phyloP scores from a whole-genome alignment of 2,113 vertebrate genomes.

The Mormoops blainvillei region DNA sequence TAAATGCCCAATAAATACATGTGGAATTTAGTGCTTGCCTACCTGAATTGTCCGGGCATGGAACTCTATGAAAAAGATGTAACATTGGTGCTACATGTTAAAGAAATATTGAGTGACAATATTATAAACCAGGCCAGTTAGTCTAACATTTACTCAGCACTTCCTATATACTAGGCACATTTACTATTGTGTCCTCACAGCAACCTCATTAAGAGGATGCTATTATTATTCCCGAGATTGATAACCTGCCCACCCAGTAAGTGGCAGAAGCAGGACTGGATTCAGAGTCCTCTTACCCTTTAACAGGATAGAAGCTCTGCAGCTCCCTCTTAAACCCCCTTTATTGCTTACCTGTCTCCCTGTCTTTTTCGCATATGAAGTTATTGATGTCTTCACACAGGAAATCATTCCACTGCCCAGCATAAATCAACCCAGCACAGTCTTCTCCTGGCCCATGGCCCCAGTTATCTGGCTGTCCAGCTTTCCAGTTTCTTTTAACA shows the following conservation, averaged over 20 bases:
- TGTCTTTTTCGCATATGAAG: slow-evolving; percentile 92
- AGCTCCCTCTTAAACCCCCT: background rate
- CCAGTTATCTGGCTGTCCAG: slow-evolving; percentile 96
- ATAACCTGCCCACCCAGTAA: background rate
- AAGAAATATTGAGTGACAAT: background rate
- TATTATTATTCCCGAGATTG: background rate
- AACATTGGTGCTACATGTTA: background rate
- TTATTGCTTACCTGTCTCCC: slow-evolving; percentile 81
- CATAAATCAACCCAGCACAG: slow-evolving; percentile 88
- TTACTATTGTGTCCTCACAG: background rate
- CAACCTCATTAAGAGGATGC: background rate
- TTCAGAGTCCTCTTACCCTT: background rate
- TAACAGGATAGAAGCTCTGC: background rate
- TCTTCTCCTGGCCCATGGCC: slow-evolving; percentile 87
- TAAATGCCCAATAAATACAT: background rate
- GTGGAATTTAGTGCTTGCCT: background rate
- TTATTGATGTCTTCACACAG: slow-evolving; percentile 90
- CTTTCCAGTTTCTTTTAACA: slow-evolving; percentile 90
- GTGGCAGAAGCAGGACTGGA: background rate
- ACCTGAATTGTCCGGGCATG: background rate
- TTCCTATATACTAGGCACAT: background rate
- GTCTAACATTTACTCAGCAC: background rate
- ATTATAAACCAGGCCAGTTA: background rate
- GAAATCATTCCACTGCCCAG: slow-evolving; percentile 94
- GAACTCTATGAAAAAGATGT: background rate